Evolutionary conservation across 2,888 invertebrate species (phyloP).

Genomic region (Rhaphigaster nebulosa): DNA sequence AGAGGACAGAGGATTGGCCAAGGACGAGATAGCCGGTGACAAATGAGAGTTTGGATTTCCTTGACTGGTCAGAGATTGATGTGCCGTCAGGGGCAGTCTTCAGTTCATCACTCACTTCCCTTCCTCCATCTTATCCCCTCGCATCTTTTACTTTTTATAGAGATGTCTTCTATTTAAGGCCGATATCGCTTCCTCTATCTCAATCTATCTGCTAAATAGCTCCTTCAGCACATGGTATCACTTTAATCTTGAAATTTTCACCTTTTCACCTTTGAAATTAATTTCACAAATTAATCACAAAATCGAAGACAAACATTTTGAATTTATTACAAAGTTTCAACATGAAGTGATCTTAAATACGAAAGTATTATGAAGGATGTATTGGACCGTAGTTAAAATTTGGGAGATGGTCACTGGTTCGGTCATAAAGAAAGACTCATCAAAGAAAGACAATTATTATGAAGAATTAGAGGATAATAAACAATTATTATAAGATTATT

Average conservation of each 20-base stretch:
- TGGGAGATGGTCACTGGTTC: too few relatives aligned
- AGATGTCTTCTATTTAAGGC: constrained; percentile 30
- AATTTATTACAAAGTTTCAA: too few relatives aligned
- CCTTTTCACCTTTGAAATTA: too few relatives aligned
- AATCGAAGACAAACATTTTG: too few relatives aligned
- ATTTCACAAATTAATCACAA: too few relatives aligned
- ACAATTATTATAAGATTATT: too few relatives aligned
- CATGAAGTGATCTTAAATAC: too few relatives aligned
- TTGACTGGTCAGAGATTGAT: constrained; percentile 34
- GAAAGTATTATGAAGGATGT: too few relatives aligned
- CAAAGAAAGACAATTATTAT: too few relatives aligned
- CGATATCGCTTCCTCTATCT: constrained; percentile 24
- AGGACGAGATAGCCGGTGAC: constrained; percentile 29
- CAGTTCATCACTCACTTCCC: constrained; percentile 32
- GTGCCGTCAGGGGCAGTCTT: constrained; percentile 31
- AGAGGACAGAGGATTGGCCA: not conserved
- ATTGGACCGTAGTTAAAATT: too few relatives aligned
- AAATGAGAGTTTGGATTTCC: constrained; percentile 49
- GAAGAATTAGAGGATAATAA: too few relatives aligned
- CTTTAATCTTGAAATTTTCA: not conserved
- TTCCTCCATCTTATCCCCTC: not conserved
- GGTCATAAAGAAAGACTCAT: too few relatives aligned
- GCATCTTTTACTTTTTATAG: constrained; percentile 44
- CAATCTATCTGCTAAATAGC: constrained; percentile 27
- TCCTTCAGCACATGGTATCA: not conserved